phyloP scores from a whole-genome alignment of 2,797 vertebrate genomes.

The Pantherophis vulpinus region DNA sequence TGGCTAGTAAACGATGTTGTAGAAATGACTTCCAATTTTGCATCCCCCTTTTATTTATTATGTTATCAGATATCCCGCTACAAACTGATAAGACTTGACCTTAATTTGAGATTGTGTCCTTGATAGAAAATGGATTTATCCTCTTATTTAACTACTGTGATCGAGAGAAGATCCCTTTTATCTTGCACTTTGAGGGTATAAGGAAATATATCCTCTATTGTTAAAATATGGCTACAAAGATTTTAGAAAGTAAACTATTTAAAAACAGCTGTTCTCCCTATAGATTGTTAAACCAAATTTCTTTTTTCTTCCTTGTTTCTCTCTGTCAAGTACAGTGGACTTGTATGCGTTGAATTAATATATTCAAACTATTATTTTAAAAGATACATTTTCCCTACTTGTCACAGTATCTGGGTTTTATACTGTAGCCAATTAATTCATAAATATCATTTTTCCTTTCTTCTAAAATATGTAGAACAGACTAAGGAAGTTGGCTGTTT shows the following conservation, averaged over 20 bases:
- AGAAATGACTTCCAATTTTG: conserved; percentile 51
- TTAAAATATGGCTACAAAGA: conserved; percentile 54
- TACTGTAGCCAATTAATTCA: conserved; percentile 59
- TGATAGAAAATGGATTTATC: conserved; percentile 58
- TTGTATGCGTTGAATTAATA: conserved; percentile 12
- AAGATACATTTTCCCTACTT: conserved; percentile 61
- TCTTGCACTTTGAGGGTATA: conserved; percentile 67
- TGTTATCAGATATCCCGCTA: conserved; percentile 42
- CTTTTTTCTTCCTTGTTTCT: conserved; percentile 42
- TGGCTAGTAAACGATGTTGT: conserved; percentile 51
- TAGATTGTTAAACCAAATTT: neutral
- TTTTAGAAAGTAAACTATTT: conserved; percentile 10
- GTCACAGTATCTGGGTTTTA: conserved; percentile 48
- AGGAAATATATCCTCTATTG: conserved; percentile 62
- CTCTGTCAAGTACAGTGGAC: conserved; percentile 10
- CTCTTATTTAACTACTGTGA: conserved; percentile 60
- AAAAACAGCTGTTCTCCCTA: conserved; percentile 17
- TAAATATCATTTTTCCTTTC: conserved; percentile 64
- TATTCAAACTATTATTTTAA: conserved; percentile 54
- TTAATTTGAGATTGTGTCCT: conserved; percentile 55
- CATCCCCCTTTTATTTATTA: conserved; percentile 48
- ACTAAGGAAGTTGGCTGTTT: conserved; percentile 60
- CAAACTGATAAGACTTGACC: conserved; percentile 41
- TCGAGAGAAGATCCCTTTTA: conserved; percentile 54
- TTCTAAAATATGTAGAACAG: conserved; percentile 66